phyloP scores from a whole-genome alignment of 2,113 vertebrate genomes.

The Plectropomus leopardus region DNA sequence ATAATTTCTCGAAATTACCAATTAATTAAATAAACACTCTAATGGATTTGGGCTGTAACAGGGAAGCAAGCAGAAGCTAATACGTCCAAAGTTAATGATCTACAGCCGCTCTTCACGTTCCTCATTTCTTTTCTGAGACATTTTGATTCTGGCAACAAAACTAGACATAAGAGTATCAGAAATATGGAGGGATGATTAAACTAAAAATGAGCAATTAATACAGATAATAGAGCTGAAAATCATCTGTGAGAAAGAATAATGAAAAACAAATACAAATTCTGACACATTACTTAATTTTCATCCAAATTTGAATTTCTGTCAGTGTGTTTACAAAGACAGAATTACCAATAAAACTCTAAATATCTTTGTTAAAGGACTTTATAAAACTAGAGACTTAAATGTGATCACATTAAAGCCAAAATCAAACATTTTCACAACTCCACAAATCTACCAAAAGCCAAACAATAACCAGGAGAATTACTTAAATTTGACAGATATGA shows the following conservation, averaged over 20 bases:
- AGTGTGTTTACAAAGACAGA: background rate
- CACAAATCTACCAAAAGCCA: background rate
- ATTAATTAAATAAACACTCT: constrained; percentile 76
- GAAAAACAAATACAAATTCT: background rate
- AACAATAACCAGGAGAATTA: background rate
- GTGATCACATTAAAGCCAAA: background rate
- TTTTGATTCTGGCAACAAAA: background rate
- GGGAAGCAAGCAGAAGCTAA: constrained; percentile 20
- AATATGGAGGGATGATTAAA: background rate
- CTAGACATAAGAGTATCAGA: background rate
- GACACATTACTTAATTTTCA: background rate
- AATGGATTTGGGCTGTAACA: constrained; percentile 66
- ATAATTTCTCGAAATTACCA: constrained; percentile 56
- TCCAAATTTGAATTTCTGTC: background rate
- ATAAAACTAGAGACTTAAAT: constrained; percentile 5
- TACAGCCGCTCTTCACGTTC: constrained; percentile 25
- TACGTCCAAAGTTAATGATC: constrained; percentile 67
- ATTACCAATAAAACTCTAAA: background rate
- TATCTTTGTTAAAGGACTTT: background rate
- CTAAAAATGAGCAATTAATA: background rate
- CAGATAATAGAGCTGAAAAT: background rate
- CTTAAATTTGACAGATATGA: background rate
- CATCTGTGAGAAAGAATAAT: background rate
- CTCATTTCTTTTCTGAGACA: background rate
- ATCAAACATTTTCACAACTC: background rate